phyloP scores from a whole-genome alignment of 2,797 vertebrate species.

The Sebastes itinus region DNA sequence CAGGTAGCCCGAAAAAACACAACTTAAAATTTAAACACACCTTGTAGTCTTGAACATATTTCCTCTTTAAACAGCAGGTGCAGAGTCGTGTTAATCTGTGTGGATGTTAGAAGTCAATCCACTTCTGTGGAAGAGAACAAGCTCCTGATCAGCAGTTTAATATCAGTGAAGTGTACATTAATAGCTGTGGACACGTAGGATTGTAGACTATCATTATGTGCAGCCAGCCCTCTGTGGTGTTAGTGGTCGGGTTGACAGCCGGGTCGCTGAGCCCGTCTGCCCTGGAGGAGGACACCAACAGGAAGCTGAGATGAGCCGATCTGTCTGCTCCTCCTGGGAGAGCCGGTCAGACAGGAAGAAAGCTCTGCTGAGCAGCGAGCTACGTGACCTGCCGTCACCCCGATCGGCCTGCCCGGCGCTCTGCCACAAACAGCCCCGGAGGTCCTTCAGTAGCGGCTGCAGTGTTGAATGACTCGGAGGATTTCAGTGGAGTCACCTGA shows the following conservation, averaged over 20 bases:
- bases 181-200: no score
- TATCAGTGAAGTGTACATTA: neutral
- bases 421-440: neutral
- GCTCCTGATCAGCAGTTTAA: neutral
- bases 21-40: no score
- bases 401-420: neutral
- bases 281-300: neutral
- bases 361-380: neutral
- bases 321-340: conserved; percentile 21
- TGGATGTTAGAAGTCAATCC: neutral
- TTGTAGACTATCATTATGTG: no score
- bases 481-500: conserved; percentile 2
- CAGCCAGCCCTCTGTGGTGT: neutral
- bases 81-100: neutral
- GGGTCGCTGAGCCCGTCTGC: neutral
- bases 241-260: neutral
- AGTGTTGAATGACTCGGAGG: neutral
- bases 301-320: neutral
- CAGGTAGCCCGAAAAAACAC: no score
- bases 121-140: neutral
- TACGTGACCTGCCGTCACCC: conserved; percentile 1
- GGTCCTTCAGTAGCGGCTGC: neutral
- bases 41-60: neutral
- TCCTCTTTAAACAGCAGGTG: neutral
- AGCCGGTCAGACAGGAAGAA: neutral